Evolutionary conservation across 2,888 invertebrate genomes (phyloP), one percentile per base, ranked within the genome.

Genomic region (Dryobotodes eremita): DNA sequence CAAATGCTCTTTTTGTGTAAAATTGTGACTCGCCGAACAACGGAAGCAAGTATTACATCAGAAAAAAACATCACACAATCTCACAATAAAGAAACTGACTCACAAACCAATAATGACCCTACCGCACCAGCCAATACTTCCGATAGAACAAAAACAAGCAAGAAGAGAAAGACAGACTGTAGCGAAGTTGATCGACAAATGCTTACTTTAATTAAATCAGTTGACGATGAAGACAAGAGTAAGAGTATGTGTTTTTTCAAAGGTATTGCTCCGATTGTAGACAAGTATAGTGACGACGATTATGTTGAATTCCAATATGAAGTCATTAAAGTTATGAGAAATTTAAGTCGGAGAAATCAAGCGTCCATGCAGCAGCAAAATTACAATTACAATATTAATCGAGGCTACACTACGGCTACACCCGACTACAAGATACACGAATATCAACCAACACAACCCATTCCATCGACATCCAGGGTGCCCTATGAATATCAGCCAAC

Each of bases 271-370:
- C 85, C 85, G 59, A 89, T 77, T 83, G 82, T 90, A 75, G 88
- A 89, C 77, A 86, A 85, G n/a, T 57, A n/a, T 57, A 88, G 79
- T 85, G 88, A 89, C 61, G 86, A 86, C 68, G 86, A 89, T 84
- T 81, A 82, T 83, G 75, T 88, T n/a, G 88, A 88, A 86, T 89
- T 88, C 26, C 87, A 89, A 79, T 88, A 84, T 86, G 84, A 88
- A 84, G 86, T 87, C n/a, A 76, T 80, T 62, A 83, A 86, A 85
- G 77, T 86, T 83, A 87, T 88, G 78, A 86, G 82, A 86, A 88
- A 88, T 82, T 82, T 84, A 79, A 84, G 80, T 77, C 84, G 77
- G 83, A 86, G 80, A 86, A 86, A 84, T 84, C 57, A 80, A 80
- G 83, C 83, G 83, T 80, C 77, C 66, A 66, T 73, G 66, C 77